phyloP scores from a whole-genome alignment of 1,140 invertebrate genomes.

The Triops cancriformis region DNA sequence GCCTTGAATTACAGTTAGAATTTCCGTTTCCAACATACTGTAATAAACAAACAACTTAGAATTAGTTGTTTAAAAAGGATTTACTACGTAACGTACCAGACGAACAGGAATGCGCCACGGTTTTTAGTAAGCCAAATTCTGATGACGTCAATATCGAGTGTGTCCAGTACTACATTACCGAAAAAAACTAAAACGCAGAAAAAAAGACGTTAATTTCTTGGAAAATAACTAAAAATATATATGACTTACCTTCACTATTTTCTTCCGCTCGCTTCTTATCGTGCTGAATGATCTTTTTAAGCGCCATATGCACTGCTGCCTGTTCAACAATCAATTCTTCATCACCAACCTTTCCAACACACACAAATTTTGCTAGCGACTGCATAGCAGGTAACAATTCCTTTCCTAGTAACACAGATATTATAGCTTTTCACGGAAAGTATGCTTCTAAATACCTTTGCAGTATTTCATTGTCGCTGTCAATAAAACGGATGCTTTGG shows the following conservation, averaged over 20 bases:
- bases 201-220: not conserved
- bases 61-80: not conserved
- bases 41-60: not conserved
- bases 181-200: constrained; percentile 8
- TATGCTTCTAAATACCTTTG: constrained; percentile 39
- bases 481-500: constrained; percentile 58
- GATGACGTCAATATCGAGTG: constrained; percentile 21
- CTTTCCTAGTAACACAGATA: constrained; percentile 11
- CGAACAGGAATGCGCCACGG: constrained; percentile 27
- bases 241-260: not conserved
- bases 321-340: constrained; percentile 61
- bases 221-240: not conserved
- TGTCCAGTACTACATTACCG: constrained; percentile 16
- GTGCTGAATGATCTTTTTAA: constrained; percentile 66
- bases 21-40: constrained; percentile 25
- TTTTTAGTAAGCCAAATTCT: constrained; percentile 26
- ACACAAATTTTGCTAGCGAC: constrained; percentile 42
- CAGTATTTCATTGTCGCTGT: constrained; percentile 58
- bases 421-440: too few relatives aligned
- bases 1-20: constrained; percentile 1
- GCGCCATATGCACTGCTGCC: constrained; percentile 62
- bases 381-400: constrained; percentile 37
- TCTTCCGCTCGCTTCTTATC: constrained; percentile 44
- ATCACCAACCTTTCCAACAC: constrained; percentile 37
- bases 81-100: constrained; percentile 6